Evolutionary conservation across 2,797 vertebrate species (phyloP).

Genomic region (Pseudochirops corinnae): DNA sequence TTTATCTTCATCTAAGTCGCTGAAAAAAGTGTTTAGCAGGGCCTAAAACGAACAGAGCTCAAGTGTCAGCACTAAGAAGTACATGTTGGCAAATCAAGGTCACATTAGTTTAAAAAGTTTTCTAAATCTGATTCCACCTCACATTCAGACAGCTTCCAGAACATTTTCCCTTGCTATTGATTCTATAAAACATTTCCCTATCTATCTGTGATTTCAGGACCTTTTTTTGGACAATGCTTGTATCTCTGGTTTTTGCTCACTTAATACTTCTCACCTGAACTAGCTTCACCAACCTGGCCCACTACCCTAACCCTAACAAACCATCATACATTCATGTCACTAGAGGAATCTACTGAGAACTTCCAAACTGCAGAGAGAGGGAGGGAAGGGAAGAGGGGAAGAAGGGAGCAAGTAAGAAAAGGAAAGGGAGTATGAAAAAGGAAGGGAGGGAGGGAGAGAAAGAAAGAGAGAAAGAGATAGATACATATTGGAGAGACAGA

Average conservation of each 20-base stretch:
- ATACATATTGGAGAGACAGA: no score
- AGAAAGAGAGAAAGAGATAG: neutral
- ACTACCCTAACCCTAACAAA: neutral
- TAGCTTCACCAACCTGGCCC: no score
- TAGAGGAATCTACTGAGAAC: neutral
- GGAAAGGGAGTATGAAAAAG: neutral
- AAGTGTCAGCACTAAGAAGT: neutral
- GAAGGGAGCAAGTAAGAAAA: neutral
- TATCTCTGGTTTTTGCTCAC: neutral
- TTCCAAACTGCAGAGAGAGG: neutral
- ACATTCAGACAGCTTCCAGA: neutral
- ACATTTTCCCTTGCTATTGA: neutral
- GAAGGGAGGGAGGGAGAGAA: neutral
- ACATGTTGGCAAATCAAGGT: neutral
- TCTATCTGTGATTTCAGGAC: neutral
- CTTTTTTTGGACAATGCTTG: neutral
- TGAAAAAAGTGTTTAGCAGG: no score
- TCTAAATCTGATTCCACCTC: neutral
- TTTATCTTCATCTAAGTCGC: neutral
- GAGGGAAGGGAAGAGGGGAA: neutral
- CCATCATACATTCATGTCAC: rapidly evolving
- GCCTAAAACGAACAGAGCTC: neutral
- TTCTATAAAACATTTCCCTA: neutral
- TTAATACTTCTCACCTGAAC: neutral
- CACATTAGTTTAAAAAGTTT: neutral